Evolutionary conservation across 2,113 vertebrate genomes (phyloP).

Genomic region (Vulpes vulpes): DNA sequence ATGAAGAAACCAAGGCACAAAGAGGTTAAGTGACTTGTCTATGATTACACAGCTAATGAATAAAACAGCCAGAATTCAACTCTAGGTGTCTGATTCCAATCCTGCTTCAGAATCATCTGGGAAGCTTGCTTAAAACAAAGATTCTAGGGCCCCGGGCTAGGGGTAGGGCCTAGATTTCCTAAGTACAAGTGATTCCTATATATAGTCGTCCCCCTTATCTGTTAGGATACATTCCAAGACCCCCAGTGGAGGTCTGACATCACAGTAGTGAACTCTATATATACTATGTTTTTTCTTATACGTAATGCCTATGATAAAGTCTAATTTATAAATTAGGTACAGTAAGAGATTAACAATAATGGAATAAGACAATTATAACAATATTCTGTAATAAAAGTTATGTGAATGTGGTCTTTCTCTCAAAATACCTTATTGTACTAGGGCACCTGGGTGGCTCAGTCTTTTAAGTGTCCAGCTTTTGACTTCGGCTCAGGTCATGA

Average conservation of each 20-base stretch:
- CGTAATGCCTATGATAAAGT: background rate
- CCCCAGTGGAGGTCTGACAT: background rate
- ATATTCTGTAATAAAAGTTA: background rate
- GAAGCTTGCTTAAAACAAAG: background rate
- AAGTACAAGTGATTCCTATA: background rate
- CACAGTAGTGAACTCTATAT: background rate
- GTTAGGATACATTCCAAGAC: background rate
- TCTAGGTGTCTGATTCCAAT: background rate
- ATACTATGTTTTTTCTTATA: background rate
- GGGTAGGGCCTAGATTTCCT: background rate
- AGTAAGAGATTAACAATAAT: background rate
- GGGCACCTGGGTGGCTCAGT: too few relatives aligned
- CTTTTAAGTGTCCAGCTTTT: background rate
- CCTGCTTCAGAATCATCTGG: background rate
- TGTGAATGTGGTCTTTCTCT: background rate
- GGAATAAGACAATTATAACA: background rate
- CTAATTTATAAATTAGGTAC: background rate
- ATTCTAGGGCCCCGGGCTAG: background rate
- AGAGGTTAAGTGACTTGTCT: background rate
- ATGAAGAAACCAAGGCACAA: conserved; percentile 15
- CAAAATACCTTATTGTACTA: background rate
- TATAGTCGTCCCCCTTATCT: background rate
- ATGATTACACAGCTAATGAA: background rate
- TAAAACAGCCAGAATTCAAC: background rate
- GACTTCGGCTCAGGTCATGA: background rate